Percentiles rank a stretch among this genome's conserved stretches.
Evolutionary conservation across 2,797 vertebrate genomes (phyloP).

Genomic region (Eremophila alpestris): DNA sequence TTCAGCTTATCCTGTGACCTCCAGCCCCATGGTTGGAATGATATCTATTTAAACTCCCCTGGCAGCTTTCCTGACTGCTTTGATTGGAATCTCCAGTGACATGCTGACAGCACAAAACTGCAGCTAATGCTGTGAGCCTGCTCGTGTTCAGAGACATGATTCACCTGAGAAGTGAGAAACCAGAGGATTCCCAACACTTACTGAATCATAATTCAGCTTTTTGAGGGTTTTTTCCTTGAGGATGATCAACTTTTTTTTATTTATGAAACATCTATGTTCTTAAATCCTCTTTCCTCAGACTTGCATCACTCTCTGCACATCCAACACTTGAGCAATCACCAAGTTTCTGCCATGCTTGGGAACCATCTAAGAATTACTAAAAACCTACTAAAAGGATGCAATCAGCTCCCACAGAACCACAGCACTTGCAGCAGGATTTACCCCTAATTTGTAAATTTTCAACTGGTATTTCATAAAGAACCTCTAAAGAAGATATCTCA

Average conservation of each 20-base stretch:
- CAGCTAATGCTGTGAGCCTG: not conserved
- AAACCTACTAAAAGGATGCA: not conserved
- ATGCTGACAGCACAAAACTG: constrained; percentile 25
- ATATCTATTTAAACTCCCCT: constrained; percentile 32
- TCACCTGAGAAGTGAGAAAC: constrained; percentile 26
- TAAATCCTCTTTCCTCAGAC: not conserved
- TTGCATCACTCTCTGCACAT: not conserved
- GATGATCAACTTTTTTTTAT: not conserved
- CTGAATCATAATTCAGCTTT: not conserved
- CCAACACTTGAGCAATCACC: not conserved
- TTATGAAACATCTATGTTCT: not conserved
- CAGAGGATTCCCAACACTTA: not conserved
- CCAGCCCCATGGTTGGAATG: not conserved
- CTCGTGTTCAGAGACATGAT: not conserved
- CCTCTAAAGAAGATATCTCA: not conserved
- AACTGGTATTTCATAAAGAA: not conserved
- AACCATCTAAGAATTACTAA: not conserved
- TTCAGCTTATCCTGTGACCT: constrained; percentile 15
- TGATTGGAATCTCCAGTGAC: constrained; percentile 32
- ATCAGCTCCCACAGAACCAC: not conserved
- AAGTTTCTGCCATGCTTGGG: not conserved
- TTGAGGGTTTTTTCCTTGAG: not conserved
- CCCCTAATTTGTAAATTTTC: not conserved
- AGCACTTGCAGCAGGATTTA: not conserved
- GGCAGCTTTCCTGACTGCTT: constrained; percentile 35